Conservation (phyloP, 2,113 vertebrate genomes). For the Bagarius yarrelli region DNA sequence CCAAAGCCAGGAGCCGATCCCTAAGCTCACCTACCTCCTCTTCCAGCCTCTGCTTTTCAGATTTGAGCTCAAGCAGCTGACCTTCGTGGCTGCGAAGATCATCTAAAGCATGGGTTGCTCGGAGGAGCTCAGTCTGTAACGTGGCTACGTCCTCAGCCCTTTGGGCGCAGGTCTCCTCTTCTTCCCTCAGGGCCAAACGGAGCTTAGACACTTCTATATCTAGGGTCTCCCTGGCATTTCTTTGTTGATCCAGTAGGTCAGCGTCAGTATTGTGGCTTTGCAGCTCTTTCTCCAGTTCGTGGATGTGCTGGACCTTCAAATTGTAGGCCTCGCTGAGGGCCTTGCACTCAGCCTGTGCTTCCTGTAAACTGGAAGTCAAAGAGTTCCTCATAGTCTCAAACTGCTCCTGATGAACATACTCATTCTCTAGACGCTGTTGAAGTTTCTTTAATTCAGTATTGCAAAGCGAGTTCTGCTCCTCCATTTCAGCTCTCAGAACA, state of each 20-base stretch:
- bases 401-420: slow-evolving; percentile 66
- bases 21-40: slow-evolving; percentile 71
- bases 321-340: slow-evolving; percentile 59
- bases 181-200: slow-evolving; percentile 67
- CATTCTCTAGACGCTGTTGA: slow-evolving; percentile 67
- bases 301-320: slow-evolving; percentile 64
- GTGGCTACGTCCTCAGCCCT: slow-evolving; percentile 70
- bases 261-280: slow-evolving; percentile 61
- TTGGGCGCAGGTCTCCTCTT: slow-evolving; percentile 73
- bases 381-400: slow-evolving; percentile 73
- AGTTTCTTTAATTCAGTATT: slow-evolving; percentile 63
- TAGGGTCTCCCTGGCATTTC: slow-evolving; percentile 65
- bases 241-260: slow-evolving; percentile 66
- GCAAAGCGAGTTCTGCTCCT: slow-evolving; percentile 64
- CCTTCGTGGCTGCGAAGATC: slow-evolving; percentile 72
- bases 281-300: slow-evolving; percentile 71
- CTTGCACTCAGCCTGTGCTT: slow-evolving; percentile 71
- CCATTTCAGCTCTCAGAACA: slow-evolving; percentile 63
- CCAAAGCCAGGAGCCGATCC: slow-evolving; percentile 67
- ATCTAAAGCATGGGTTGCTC: slow-evolving; percentile 68
- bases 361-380: slow-evolving; percentile 67
- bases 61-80: slow-evolving; percentile 70
- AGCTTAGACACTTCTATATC: slow-evolving; percentile 66
- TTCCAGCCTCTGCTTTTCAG: slow-evolving; percentile 76
- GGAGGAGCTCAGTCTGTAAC: slow-evolving; percentile 77